A percentile compares a stretch with the other conserved stretches of the same genome.
Conservation (phyloP, 2,113 vertebrate species). For the Octodon degus region DNA sequence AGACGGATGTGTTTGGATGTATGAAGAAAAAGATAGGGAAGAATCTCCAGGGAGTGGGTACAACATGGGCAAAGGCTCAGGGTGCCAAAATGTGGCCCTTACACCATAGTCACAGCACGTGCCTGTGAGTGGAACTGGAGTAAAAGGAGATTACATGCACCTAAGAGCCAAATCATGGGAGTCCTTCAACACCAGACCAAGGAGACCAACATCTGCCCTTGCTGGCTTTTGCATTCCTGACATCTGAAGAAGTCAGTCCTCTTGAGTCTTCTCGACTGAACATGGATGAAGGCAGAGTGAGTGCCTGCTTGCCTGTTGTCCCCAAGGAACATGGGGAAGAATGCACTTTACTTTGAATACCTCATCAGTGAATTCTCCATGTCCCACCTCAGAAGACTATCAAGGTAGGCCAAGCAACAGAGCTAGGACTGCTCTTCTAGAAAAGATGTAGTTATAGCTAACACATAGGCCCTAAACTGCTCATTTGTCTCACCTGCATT, state of each 20-base stretch:
- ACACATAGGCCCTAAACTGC: background rate
- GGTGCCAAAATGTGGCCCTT: background rate
- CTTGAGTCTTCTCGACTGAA: background rate
- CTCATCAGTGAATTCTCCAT: background rate
- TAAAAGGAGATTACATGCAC: background rate
- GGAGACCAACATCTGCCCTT: background rate
- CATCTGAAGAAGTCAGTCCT: background rate
- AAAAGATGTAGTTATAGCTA: background rate
- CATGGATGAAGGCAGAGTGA: background rate
- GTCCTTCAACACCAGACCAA: background rate
- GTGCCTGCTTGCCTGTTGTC: background rate
- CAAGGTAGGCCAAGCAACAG: background rate
- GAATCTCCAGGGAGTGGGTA: too few relatives aligned
- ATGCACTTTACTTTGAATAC: background rate
- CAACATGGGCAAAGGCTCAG: background rate
- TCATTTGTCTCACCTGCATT: background rate
- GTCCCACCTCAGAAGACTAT: background rate
- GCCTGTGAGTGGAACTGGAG: too few relatives aligned
- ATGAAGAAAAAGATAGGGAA: background rate
- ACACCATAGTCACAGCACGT: fast-evolving
- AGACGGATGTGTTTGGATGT: background rate
- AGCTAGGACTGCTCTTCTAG: background rate
- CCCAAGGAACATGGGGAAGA: background rate
- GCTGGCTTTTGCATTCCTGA: background rate
- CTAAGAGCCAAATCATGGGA: background rate